phyloP scores from a whole-genome alignment of 2,113 vertebrate species.

The Oreotrochilus melanogaster region DNA sequence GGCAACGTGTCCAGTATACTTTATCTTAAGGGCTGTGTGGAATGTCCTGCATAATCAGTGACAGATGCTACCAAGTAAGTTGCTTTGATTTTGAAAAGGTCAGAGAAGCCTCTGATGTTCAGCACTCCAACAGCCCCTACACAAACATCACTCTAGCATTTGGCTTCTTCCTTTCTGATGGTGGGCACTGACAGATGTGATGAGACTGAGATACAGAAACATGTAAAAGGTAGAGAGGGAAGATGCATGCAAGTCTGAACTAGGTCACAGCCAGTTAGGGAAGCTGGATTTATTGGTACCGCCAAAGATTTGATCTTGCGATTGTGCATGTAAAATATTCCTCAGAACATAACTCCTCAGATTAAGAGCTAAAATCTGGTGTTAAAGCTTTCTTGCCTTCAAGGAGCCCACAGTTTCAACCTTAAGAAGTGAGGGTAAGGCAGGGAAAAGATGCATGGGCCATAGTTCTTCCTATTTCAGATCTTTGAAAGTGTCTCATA shows the following conservation, averaged over 20 bases:
- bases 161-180: not conserved
- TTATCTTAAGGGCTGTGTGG: not conserved
- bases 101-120: not conserved
- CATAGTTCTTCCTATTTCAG: not conserved
- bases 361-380: not conserved
- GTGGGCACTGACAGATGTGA: not conserved
- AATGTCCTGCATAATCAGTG: not conserved
- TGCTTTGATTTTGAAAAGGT: not conserved
- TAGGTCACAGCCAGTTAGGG: not conserved
- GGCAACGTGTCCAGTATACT: not conserved
- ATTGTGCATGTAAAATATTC: not conserved
- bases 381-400: not conserved
- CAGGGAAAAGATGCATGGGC: not conserved
- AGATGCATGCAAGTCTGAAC: not conserved
- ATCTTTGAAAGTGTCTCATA: not conserved
- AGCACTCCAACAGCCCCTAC: not conserved
- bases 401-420: not conserved
- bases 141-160: not conserved
- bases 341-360: not conserved
- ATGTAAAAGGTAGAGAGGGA: not conserved
- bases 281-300: not conserved
- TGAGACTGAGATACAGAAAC: not conserved
- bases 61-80: not conserved
- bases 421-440: fast-evolving
- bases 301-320: not conserved